Conservation (phyloP, 2,888 invertebrate genomes). For the Troilus luridus region DNA sequence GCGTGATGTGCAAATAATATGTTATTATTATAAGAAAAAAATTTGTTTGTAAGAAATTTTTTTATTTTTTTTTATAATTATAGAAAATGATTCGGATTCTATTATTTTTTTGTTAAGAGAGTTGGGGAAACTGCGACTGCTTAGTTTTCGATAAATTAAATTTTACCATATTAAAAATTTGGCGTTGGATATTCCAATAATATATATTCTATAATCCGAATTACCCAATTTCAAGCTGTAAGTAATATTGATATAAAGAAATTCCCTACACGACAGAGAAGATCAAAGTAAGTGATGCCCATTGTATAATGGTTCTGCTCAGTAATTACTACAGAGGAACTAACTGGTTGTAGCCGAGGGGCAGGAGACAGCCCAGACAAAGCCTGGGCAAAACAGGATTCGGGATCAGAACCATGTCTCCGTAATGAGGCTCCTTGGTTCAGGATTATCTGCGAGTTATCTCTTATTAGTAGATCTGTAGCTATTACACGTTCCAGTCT, state of each 20-base stretch:
- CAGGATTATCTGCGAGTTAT: conserved; percentile 5
- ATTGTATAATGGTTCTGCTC: neutral
- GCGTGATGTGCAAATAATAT: no score
- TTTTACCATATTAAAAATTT: no score
- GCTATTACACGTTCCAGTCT: neutral
- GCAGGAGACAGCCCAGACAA: neutral
- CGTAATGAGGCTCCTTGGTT: neutral
- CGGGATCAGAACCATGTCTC: conserved; percentile 13
- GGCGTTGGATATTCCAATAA: no score
- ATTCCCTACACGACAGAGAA: neutral
- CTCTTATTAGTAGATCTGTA: neutral
- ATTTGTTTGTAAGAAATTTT: no score
- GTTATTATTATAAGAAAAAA: no score
- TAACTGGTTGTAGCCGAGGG: neutral
- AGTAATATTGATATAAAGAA: neutral
- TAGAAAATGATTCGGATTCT: no score
- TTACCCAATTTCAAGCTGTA: neutral
- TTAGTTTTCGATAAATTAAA: no score
- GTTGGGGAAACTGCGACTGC: no score
- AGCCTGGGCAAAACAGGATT: neutral
- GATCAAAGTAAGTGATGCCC: neutral
- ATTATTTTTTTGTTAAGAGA: no score
- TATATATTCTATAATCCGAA: no score
- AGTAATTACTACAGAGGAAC: neutral
- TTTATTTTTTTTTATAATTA: no score